Base-by-base conservation (phyloP, 2,797 vertebrate species). In the Petrocephalus sullivani region DNA sequence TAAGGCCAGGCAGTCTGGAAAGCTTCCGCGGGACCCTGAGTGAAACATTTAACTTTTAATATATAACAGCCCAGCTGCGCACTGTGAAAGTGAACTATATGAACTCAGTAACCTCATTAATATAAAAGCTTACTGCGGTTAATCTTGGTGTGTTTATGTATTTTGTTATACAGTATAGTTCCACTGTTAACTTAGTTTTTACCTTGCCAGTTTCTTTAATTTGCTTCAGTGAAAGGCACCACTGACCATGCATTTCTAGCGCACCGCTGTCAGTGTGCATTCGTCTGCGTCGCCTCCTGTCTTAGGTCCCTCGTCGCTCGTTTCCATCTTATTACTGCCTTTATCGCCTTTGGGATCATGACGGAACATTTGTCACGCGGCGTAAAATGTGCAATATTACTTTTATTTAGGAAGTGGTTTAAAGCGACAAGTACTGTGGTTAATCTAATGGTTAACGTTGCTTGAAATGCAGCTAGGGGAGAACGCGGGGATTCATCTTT, bases 1-100 rank as follows among this genome's bases (percentile, higher is more conserved):
- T 92, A 97, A 97, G 81, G 98, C 98, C 82, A 93, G 28, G 75
- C 97, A 97, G 89, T 90, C 92, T 0, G 95, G 93, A 51, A 96
- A 95, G 89, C 94, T 87, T 87, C 92, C 96, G 46, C 95, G 97
- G 90, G 97, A 96, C 8, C 95, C 97, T 46, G 92, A 95, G 0
- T 97, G 93, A 96, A 88, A 88, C 12, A 19, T 1, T 37, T 41
- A 75, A 75, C 23, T 67, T 46, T 19, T 1, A 51, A 51, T n/a
- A 21, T 83, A 4, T 23, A 83, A 21, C n/a, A 10, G 37, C 33
- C 12, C 4, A 7, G 33, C 4, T 28, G 37, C 16, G 0, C 71
- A 3, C 71, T 75, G 19, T 71, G 64, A 28, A 71, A 28, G 64
- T 71, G 28, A 71, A 28, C 64, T 71, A 28, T 56, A 37, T 78